Conservation (phyloP, 2,888 invertebrate species). For the Helicoverpa assulta region DNA sequence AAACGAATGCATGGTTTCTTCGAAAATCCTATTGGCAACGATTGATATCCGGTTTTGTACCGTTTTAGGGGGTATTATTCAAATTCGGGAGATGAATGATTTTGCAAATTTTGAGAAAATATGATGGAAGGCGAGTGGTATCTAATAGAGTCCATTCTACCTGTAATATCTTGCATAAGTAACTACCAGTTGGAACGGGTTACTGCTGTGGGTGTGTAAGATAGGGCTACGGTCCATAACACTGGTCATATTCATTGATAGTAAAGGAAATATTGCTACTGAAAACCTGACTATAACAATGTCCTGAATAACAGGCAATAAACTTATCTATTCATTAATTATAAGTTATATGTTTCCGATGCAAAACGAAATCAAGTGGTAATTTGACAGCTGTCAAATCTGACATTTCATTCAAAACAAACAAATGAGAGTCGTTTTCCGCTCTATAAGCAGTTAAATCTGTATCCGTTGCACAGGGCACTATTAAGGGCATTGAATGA, state of each 20-base stretch:
- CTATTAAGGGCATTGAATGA: slow-evolving; percentile 54
- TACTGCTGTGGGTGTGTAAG: slow-evolving; percentile 23
- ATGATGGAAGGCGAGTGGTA: slow-evolving; percentile 25
- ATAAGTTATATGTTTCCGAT: too few relatives aligned
- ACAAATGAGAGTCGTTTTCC: neutral
- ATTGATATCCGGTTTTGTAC: slow-evolving; percentile 49
- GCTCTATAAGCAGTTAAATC: slow-evolving; percentile 33
- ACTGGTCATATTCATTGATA: neutral
- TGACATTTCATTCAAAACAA: neutral
- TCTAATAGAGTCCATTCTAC: slow-evolving; percentile 36
- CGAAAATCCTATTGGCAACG: slow-evolving; percentile 50
- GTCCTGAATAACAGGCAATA: neutral
- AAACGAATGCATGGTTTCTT: slow-evolving; percentile 57
- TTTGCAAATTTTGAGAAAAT: slow-evolving; percentile 28
- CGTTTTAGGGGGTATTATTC: slow-evolving; percentile 55
- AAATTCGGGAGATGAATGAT: slow-evolving; percentile 35
- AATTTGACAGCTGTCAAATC: slow-evolving; percentile 25
- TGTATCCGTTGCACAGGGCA: slow-evolving; percentile 31
- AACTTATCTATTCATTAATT: neutral
- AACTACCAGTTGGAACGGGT: slow-evolving; percentile 23
- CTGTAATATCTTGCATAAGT: slow-evolving; percentile 41
- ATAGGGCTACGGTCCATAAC: slow-evolving; percentile 21
- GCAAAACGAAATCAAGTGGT: neutral
- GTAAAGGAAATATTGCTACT: slow-evolving; percentile 9
- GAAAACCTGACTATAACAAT: neutral